phyloP scores from a whole-genome alignment of 2,888 invertebrate genomes.

The Timandra comae region DNA sequence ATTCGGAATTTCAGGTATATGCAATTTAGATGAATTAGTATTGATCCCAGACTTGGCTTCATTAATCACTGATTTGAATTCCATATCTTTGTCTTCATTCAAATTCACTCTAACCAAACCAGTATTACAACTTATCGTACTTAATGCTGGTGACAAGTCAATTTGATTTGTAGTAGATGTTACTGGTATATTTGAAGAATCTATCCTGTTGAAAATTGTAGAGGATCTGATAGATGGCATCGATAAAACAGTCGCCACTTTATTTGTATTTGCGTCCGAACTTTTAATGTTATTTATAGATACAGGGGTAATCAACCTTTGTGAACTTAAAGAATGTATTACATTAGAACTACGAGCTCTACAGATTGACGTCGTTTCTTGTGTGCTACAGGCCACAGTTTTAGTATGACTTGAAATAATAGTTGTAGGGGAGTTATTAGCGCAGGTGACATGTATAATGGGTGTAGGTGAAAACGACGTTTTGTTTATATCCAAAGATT shows the following conservation, averaged over 20 bases:
- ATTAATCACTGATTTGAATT: conserved; percentile 4
- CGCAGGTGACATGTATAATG: conserved; percentile 55
- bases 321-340: conserved; percentile 58
- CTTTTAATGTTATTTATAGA: conserved; percentile 45
- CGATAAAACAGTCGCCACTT: conserved; percentile 53
- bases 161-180: conserved; percentile 44
- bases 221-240: conserved; percentile 55
- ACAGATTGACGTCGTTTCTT: conserved; percentile 42
- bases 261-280: conserved; percentile 55
- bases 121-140: conserved; percentile 44
- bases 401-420: conserved; percentile 55
- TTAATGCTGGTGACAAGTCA: conserved; percentile 57
- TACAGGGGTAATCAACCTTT: conserved; percentile 48
- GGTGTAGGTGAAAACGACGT: conserved; percentile 43
- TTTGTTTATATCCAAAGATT: conserved; percentile 45
- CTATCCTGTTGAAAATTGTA: conserved; percentile 51
- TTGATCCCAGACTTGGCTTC: conserved; percentile 25
- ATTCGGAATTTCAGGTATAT: conserved; percentile 20
- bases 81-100: conserved; percentile 38
- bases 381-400: conserved; percentile 44
- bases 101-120: conserved; percentile 40
- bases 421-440: conserved; percentile 44
- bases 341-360: conserved; percentile 54
- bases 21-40: conserved; percentile 14
- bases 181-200: conserved; percentile 39